Base-by-base conservation (phyloP, 2,113 vertebrate species). In the Tinamus guttatus region DNA sequence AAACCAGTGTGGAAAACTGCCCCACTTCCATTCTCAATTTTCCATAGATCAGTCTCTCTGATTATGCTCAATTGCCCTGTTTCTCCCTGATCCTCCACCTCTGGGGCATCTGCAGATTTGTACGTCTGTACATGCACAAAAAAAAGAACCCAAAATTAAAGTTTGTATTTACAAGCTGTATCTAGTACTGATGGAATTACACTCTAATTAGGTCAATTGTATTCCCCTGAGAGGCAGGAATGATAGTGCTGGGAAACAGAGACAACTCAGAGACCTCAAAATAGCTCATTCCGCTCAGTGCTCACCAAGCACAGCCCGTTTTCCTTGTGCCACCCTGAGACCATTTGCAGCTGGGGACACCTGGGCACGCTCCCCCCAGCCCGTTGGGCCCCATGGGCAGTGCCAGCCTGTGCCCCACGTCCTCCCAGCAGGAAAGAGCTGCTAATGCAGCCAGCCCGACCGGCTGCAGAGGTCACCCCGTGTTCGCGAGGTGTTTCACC, bases 121-220 rank as follows among this genome's bases (percentile, higher is more conserved):
- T 30, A 15, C 4, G 1, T 43, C 64, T 58, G 22, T 30, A 60
- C 22, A 7, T 43, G 59, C 30, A 68, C 14, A 11, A 81, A 85
- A 80, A n/a, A 93, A 81, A 32, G 11, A 60, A 38, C n/a, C 13
- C 41, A 19, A 28, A 25, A 71, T 34, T 13, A 74, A 89, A 70
- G 88, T 63, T 91, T 84, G 34, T 65, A 64, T 86, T 95, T 90
- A 88, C 83, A 73, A 88, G 71, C 63, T 83, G 76, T 85, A 41
- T 40, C 64, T 88, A 68, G 64, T 65, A 69, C 69, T 73, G 51
- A 43, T 81, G 70, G 65, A 94, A 96, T 84, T 73, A 88, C 43
- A 68, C 47, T 93, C 77, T 94, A 96, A 97, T 96, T 92, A 93
- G 94, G 94, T 96, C 95, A 95, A 69, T 59, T 58, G n/a, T 30